A percentile compares a stretch with the other conserved stretches of the same genome.
Conservation (phyloP, 2,797 vertebrate genomes). For the Bucorvus abyssinicus region DNA sequence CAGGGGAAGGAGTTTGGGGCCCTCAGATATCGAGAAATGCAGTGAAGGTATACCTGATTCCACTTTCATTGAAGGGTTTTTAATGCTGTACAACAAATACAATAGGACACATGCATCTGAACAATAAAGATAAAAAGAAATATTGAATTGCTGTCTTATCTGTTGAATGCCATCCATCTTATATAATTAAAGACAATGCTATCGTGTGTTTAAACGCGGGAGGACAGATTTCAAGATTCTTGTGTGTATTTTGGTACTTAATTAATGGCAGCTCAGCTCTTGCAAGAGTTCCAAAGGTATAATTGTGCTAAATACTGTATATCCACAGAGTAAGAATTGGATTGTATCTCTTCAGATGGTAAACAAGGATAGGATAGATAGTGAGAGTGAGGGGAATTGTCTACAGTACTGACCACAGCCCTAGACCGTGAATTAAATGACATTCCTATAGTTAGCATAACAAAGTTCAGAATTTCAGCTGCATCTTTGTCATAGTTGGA, state of each 20-base stretch:
- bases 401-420: background rate
- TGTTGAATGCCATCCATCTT: constrained; percentile 9
- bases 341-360: background rate
- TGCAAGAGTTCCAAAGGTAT: background rate
- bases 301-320: background rate
- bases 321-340: background rate
- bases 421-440: background rate
- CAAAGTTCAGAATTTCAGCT: background rate
- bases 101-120: background rate
- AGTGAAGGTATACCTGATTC: background rate
- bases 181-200: constrained; percentile 12
- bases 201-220: background rate
- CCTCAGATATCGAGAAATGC: background rate
- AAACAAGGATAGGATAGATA: background rate
- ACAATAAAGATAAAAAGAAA: background rate
- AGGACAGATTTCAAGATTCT: constrained; percentile 40
- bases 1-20: background rate
- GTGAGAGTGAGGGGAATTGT: background rate
- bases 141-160: background rate
- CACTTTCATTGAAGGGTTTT: background rate
- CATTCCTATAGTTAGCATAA: background rate
- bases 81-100: background rate
- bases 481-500: background rate
- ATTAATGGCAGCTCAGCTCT: constrained; percentile 32
- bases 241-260: constrained; percentile 39